Evolutionary conservation across 2,113 vertebrate genomes (phyloP).

Genomic region (Pseudorhombus dupliciocellatus): DNA sequence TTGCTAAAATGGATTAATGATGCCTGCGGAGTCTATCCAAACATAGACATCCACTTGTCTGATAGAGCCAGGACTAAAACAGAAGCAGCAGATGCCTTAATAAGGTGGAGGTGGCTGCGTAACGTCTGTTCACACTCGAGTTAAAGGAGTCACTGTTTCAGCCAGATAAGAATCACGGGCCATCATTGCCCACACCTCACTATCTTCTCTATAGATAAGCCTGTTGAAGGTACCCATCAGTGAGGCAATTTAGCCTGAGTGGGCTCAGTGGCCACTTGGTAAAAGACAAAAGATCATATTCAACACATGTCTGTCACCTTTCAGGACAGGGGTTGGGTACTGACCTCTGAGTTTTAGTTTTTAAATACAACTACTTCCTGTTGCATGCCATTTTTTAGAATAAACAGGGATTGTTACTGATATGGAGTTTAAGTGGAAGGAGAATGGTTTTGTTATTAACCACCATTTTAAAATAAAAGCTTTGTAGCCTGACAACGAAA

Average conservation of each 20-base stretch:
- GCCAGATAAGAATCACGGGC: conserved; percentile 58
- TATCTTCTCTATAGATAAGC: conserved; percentile 51
- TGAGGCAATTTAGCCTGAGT: conserved; percentile 16
- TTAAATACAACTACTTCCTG: too few relatives aligned
- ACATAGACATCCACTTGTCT: conserved; percentile 45
- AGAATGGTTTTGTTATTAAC: too few relatives aligned
- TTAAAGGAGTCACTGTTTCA: conserved; percentile 49
- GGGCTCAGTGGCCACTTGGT: conserved; percentile 8
- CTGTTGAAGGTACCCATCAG: conserved; percentile 19
- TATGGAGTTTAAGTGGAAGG: too few relatives aligned
- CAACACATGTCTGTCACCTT: conserved; percentile 42
- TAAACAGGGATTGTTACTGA: too few relatives aligned
- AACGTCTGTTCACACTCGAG: conserved; percentile 42
- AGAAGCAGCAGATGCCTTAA: conserved; percentile 45
- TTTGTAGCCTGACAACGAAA: conserved; percentile 40
- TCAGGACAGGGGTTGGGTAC: neutral
- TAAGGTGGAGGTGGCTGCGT: conserved; percentile 54
- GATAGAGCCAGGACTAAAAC: conserved; percentile 22
- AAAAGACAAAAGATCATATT: conserved; percentile 42
- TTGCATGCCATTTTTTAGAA: too few relatives aligned
- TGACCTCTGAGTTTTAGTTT: neutral
- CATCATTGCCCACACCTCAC: conserved; percentile 56
- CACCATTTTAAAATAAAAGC: too few relatives aligned
- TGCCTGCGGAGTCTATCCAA: conserved; percentile 40
- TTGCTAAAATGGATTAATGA: conserved; percentile 55